A percentile compares a stretch with the other conserved stretches of the same genome.
These are phyloP conservation scores for Shinisaurus crocodilurus DNA, from an alignment of 2,113 vertebrate species.

Conservation along the genomic window DNA sequence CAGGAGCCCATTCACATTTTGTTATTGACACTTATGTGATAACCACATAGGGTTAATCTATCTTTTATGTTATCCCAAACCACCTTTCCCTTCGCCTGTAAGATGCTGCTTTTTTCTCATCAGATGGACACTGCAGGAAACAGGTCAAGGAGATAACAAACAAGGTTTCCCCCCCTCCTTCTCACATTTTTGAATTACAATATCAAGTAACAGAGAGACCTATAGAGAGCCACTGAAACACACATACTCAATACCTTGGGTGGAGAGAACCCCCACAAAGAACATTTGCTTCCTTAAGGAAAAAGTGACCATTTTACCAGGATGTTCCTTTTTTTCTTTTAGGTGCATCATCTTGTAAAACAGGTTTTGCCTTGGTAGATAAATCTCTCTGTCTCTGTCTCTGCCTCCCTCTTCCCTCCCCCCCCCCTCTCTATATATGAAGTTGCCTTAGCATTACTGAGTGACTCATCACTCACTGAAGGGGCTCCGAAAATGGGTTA, in stretches of 20 bases:
- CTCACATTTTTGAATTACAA: neutral
- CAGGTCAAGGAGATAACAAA: conserved; percentile 52
- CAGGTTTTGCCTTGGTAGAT: neutral
- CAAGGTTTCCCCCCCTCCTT: conserved; percentile 37
- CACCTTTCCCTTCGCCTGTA: conserved; percentile 78
- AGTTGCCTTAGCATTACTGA: neutral
- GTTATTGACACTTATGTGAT: conserved; percentile 91
- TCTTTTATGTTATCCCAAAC: conserved; percentile 81
- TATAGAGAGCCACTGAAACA: neutral
- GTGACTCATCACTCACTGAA: neutral
- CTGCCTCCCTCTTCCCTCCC: too few relatives aligned
- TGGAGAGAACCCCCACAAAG: neutral
- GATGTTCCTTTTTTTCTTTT: neutral
- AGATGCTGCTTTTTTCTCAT: conserved; percentile 67
- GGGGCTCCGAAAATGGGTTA: neutral
- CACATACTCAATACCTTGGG: neutral
- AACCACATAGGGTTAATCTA: conserved; percentile 89
- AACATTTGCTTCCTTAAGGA: neutral
- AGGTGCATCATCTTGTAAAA: too few relatives aligned
- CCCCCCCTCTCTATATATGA: too few relatives aligned
- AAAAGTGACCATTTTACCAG: neutral
- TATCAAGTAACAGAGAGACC: conserved; percentile 35
- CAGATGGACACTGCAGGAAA: conserved; percentile 57
- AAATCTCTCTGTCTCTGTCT: neutral
- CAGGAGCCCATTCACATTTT: conserved; percentile 84